phyloP scores from a whole-genome alignment of 2,888 invertebrate genomes.

The Acanthosoma haemorrhoidale region DNA sequence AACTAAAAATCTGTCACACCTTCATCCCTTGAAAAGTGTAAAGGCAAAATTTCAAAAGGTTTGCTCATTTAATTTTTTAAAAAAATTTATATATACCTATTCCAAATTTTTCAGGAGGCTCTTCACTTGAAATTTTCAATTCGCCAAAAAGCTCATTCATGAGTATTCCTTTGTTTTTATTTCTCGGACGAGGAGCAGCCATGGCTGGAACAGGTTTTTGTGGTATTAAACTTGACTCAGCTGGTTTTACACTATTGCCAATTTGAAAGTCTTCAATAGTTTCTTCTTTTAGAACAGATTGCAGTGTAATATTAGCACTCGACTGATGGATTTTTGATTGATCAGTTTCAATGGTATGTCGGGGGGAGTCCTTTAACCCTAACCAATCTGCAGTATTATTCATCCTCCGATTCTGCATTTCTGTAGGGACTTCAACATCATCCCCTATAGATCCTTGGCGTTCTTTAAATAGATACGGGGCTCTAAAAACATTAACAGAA shows the following conservation, averaged over 20 bases:
- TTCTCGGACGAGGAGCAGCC: neutral
- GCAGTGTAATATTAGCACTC: neutral
- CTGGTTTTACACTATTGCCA: neutral
- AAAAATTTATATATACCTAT: constrained; percentile 8
- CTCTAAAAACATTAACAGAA: neutral
- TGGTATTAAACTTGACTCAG: too few relatives aligned
- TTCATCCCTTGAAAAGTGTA: too few relatives aligned
- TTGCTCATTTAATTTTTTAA: neutral
- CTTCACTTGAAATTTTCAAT: neutral
- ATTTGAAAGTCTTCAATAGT: too few relatives aligned
- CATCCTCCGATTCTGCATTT: neutral
- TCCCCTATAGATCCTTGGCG: neutral
- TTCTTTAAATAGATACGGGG: neutral
- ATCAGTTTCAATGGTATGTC: neutral
- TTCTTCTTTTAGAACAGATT: neutral
- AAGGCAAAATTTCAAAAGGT: neutral
- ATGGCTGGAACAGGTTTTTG: neutral
- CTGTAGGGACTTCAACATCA: neutral
- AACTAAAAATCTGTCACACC: too few relatives aligned
- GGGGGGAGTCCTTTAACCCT: constrained; percentile 17
- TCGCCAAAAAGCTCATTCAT: constrained; percentile 15
- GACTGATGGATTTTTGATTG: neutral
- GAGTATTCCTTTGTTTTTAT: constrained; percentile 15
- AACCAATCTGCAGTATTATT: constrained; percentile 17
- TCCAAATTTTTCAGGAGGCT: neutral